These are phyloP conservation scores for Catharus ustulatus DNA, from an alignment of 2,797 vertebrate genomes.

Conservation along the genomic window DNA sequence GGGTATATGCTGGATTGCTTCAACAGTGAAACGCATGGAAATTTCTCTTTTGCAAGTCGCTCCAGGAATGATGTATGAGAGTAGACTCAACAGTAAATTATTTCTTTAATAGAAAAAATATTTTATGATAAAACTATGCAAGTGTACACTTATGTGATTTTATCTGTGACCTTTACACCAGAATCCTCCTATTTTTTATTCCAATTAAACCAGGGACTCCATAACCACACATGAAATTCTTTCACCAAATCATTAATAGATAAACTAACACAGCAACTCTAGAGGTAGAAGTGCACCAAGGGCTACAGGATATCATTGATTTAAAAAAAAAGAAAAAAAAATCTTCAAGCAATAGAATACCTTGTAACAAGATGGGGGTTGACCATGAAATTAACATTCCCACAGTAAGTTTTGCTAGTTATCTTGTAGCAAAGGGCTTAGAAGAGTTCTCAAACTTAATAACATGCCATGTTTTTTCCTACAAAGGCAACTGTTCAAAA, in stretches of 20 bases:
- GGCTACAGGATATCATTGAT: neutral
- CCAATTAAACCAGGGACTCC: neutral
- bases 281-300: neutral
- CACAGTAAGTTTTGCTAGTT: neutral
- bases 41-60: neutral
- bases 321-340: neutral
- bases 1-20: neutral
- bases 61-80: fast-evolving
- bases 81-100: neutral
- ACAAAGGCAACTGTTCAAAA: neutral
- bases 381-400: neutral
- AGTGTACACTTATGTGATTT: neutral
- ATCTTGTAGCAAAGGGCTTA: neutral
- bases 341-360: neutral
- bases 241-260: neutral
- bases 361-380: neutral
- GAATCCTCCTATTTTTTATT: neutral
- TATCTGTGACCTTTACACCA: neutral
- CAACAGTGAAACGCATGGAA: neutral
- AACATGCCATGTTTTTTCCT: neutral
- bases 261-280: neutral
- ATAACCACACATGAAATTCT: neutral
- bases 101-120: neutral
- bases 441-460: neutral
- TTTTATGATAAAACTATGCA: neutral